Evolutionary conservation across 2,113 vertebrate genomes (phyloP).

Genomic region (Pterocles orientalis): DNA sequence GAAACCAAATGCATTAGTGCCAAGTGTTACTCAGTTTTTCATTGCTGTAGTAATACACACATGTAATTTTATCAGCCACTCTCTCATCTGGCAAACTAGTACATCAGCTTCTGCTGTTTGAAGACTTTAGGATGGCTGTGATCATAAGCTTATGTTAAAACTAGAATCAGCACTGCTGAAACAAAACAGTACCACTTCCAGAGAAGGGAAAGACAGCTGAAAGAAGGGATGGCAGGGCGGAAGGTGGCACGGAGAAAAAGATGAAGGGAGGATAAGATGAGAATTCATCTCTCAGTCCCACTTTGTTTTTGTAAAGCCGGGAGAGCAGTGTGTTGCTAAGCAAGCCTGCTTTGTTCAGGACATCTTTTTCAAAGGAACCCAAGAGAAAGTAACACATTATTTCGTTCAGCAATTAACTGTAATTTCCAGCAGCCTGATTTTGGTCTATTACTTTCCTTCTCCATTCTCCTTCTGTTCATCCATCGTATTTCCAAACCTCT

Average conservation of each 20-base stretch:
- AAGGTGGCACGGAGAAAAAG: fast-evolving
- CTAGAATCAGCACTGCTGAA: not conserved
- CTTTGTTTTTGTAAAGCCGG: not conserved
- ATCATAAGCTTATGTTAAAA: not conserved
- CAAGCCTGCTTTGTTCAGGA: not conserved
- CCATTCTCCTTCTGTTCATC: not conserved
- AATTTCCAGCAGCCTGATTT: not conserved
- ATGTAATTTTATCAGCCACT: not conserved
- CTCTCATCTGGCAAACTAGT: not conserved
- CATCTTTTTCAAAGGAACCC: not conserved
- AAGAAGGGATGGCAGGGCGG: not conserved
- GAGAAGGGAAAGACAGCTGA: not conserved
- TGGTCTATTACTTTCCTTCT: not conserved
- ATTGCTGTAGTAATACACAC: not conserved
- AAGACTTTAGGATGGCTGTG: not conserved
- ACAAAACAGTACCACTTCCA: not conserved
- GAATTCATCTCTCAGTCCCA: not conserved
- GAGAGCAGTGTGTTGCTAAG: not conserved
- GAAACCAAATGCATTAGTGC: not conserved
- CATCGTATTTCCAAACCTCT: not conserved
- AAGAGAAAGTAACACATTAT: not conserved
- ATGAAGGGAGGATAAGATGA: not conserved
- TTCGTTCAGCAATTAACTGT: not conserved
- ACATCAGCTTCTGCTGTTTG: not conserved
- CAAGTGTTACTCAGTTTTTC: not conserved